Evolutionary conservation across 2,797 vertebrate genomes (phyloP), one percentile per base, ranked within the genome.

Genomic region (Cottoperca gobio): DNA sequence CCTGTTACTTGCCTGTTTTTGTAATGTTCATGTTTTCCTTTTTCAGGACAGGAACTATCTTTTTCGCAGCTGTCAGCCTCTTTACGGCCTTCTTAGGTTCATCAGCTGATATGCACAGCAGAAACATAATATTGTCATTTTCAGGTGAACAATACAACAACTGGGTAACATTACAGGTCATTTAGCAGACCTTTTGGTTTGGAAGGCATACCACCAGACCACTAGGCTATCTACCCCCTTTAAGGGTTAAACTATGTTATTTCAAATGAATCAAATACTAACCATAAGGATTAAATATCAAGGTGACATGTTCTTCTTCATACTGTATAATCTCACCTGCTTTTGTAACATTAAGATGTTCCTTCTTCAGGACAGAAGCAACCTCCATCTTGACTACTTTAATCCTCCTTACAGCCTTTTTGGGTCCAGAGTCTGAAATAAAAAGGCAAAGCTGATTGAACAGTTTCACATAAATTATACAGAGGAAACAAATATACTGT

Each of bases 301-400:
- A 16, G 19, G 17, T 26, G 14, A 21, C 3, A 9, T 14, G 23
- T 23, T 4, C 8, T 48, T 39, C 48, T 21, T 23, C 13, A 14
- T 33, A n/a, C 26, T 50, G n/a, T 6, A 21, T 60, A 49, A 21
- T 26, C 85, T 76, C 57, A 91, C 89, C 89, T 80, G 76, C 35
- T 90, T 88, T 79, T 28, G 90, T 91, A 16, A 82, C 59, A 67
- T 92, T 92, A 24, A 88, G 74, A 28, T 89, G 86, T 65, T 86
- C 88, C 74, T 31, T 31, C 33, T 33, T 43, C 42, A 43, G 13
- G n/a, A n/a, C n/a, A n/a, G n/a, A 69, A 0, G 55, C 53, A n/a
- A 76, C 42, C 19, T 70, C 57, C 45, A 60, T 86, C 58, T 80
- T 84, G 6, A 71, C 59, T 3, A 68, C 33, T 79, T n/a, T n/a